Evolutionary conservation across 2,888 invertebrate genomes (phyloP), one percentile per base, ranked within the genome.

Genomic region (Orthosia gothica): DNA sequence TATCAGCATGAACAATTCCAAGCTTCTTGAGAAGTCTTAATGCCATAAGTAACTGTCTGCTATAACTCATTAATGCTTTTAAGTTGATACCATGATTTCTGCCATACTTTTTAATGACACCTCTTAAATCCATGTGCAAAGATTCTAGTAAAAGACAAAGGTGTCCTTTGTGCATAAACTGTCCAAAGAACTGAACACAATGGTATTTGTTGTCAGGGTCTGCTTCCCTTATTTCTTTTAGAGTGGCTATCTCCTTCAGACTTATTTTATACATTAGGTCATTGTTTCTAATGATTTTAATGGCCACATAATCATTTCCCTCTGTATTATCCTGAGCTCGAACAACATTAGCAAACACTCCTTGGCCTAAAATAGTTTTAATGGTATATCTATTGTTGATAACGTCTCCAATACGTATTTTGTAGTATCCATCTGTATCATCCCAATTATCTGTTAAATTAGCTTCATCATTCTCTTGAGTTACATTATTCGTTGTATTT

Each of bases 231-330:
- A 99, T 97, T 92, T 99, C 98, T 91, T 99, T 98, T 65, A 99
- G 95, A 84, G 99, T 98, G 91, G 99, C 99, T 90, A 99, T 96
- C 95, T 99, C 99, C 91, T 99, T 99, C 74, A 99, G 95, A 63
- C 99, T 99, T 47, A 99, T 99, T 97, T 99, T 99, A 94, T 99
- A 99, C 99, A 99, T 99, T 88, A 99, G 98, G 95, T 99, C 99
- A 96, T 99, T 99, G 95, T 99, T 99, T 88, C 99, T 97, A 87
- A 99, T 99, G 86, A 99, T 99, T 97, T 99, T 99, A 58, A 99
- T 99, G 71, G 99, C 99, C 13, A 99, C 99, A 94, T 99, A 99
- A 87, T 98, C 97, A 93, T 97, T 98, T 76, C 98, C 97, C 7
- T 98, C 98, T 89, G 97, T 98, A 89, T 97, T 98, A 93, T 99